Evolutionary conservation across 2,888 invertebrate species (phyloP).

Genomic region (Agrilus cyanescens): DNA sequence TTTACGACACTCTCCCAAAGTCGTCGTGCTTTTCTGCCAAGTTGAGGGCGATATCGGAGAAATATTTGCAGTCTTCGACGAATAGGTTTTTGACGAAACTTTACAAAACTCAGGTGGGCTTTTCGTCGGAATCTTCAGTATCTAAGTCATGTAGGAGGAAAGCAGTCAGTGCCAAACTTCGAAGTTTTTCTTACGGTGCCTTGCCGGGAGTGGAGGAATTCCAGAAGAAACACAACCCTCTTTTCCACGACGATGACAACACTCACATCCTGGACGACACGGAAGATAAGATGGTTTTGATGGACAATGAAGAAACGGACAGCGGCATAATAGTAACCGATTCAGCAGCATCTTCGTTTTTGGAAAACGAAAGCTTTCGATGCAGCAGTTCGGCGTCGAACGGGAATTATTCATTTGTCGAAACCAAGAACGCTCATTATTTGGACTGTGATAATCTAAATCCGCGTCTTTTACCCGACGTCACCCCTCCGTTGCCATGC

Average conservation of each 20-base stretch:
- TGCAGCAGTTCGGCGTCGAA: conserved; percentile 44
- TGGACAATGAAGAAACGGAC: conserved; percentile 59
- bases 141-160: conserved; percentile 27
- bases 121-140: conserved; percentile 20
- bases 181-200: conserved; percentile 66
- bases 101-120: conserved; percentile 41
- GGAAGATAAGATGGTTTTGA: conserved; percentile 41
- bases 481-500: conserved; percentile 10
- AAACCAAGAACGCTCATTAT: conserved; percentile 19
- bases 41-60: conserved; percentile 60
- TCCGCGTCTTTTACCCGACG: background rate
- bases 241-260: conserved; percentile 49
- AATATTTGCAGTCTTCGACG: conserved; percentile 57
- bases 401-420: conserved; percentile 41
- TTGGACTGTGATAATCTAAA: conserved; percentile 26
- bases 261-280: conserved; percentile 39
- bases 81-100: conserved; percentile 57
- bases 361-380: conserved; percentile 43
- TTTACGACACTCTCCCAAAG: conserved; percentile 23
- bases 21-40: conserved; percentile 57
- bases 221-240: conserved; percentile 46
- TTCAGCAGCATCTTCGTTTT: conserved; percentile 54
- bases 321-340: conserved; percentile 66
- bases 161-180: conserved; percentile 39
- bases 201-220: conserved; percentile 61